phyloP scores from a whole-genome alignment of 1,140 invertebrate species.

The Drosophila funebris region DNA sequence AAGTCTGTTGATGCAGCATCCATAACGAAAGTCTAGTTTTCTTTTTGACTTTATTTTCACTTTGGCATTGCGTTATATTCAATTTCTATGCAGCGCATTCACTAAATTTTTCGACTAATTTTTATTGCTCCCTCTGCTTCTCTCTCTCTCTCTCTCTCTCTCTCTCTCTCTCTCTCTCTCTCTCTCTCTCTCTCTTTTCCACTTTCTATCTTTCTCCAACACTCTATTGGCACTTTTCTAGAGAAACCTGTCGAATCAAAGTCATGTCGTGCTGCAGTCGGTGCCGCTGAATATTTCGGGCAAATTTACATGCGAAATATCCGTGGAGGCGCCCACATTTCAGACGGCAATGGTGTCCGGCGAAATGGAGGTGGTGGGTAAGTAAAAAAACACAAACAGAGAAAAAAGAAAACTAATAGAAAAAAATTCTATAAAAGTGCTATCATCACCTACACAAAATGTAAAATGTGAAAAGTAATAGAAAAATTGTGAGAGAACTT shows the following conservation, averaged over 20 bases:
- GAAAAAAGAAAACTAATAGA: background rate
- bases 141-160: constrained; percentile 25
- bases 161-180: background rate
- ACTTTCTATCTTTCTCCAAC: constrained; percentile 18
- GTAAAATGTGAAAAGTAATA: background rate
- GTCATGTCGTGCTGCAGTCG: constrained; percentile 86
- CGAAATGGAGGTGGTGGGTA: constrained; percentile 90
- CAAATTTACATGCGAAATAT: constrained; percentile 92
- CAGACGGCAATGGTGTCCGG: constrained; percentile 90
- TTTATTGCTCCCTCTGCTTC: constrained; percentile 56
- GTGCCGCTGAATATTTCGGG: constrained; percentile 87
- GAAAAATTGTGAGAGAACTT: constrained; percentile 29
- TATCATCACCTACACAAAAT: constrained; percentile 12
- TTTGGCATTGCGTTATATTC: constrained; percentile 55
- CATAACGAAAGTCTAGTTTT: constrained; percentile 41
- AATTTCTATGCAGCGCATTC: constrained; percentile 71
- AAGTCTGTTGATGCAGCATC: constrained; percentile 31
- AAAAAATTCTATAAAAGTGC: constrained; percentile 29
- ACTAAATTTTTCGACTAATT: constrained; percentile 72
- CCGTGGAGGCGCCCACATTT: constrained; percentile 93
- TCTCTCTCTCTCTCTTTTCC: constrained; percentile 14
- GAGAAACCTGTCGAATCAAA: constrained; percentile 87
- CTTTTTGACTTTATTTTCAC: constrained; percentile 30
- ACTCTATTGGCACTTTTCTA: constrained; percentile 49
- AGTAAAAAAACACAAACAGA: constrained; percentile 73